These are phyloP conservation scores for Pherbina coryleti DNA, from an alignment of 2,888 invertebrate genomes.

Conservation along the genomic window DNA sequence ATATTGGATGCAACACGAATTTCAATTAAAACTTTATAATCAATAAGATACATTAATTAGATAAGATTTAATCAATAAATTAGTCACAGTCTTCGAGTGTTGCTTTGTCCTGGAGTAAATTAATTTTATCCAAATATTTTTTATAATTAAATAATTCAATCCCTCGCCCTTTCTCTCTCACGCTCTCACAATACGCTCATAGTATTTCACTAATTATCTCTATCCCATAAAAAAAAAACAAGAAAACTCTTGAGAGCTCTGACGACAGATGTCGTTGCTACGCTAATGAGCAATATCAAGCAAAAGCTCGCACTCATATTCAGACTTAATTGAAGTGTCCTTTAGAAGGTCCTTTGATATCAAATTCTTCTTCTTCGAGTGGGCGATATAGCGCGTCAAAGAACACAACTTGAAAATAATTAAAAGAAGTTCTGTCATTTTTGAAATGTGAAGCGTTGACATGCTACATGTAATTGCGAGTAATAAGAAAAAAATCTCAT, in stretches of 20 bases:
- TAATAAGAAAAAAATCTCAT: constrained; percentile 8
- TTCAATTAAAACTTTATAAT: no score
- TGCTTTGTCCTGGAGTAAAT: no score
- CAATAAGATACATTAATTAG: no score
- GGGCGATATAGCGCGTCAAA: constrained; percentile 7
- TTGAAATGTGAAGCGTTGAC: background rate
- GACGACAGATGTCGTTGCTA: background rate
- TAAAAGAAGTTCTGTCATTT: constrained; percentile 30
- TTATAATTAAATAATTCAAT: background rate
- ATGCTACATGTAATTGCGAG: constrained; percentile 8
- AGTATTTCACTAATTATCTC: constrained; percentile 18
- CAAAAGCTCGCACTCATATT: background rate
- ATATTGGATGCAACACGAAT: no score
- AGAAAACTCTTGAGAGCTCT: background rate
- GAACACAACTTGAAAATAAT: constrained; percentile 32
- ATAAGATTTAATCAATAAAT: no score
- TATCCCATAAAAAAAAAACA: background rate
- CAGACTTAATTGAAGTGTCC: constrained; percentile 19
- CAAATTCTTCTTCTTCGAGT: background rate
- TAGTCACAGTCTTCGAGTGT: no score
- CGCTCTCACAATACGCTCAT: background rate
- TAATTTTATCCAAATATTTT: background rate
- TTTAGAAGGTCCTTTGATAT: constrained; percentile 3
- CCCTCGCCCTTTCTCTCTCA: background rate
- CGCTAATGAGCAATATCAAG: constrained; percentile 26